Base-by-base conservation (phyloP, 2,113 vertebrate genomes). In the Tauraco erythrolophus region DNA sequence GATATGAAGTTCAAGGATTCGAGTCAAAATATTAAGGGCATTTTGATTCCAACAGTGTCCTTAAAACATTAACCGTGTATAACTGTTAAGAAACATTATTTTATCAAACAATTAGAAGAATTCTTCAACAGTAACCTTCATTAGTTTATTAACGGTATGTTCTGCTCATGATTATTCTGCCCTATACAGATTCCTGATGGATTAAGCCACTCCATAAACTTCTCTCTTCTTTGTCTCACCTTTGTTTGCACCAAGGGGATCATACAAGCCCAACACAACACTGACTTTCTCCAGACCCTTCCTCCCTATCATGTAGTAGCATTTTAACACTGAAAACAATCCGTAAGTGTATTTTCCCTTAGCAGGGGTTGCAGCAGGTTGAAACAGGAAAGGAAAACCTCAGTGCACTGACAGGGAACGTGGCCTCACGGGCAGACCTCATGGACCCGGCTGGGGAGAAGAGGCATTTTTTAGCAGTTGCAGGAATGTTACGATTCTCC, bases 361-460 rank as follows among this genome's bases (percentile, higher is more conserved):
- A 35, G 77, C 39, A 64, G 12, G 33, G 57, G 39, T 56, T 82
- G 53, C 56, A 68, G 35, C 33, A 84, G 51, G 71, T 56, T 8
- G 8, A 54, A 80, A 19, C 2, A 30, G 76, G 64, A 10, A 54
- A 50, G 30, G 65, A 64, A 83, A 84, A 64, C 9, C 19, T 92
- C 61, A 31, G 61, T 3, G 28, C 30, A 9, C 22, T 2, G 45
- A 12, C 28, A 62, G 61, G 69, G 66, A 68, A 10, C 6, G 10
- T 3, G 35, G 35, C 17, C 51, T 58, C 30, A 22, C 0, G 2
- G 31, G 37, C 46, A 89, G 78, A 76, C 39, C 77, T 41, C 1
- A 0, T 0, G 0, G 56, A 51, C 80, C 78, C 0, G 0, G 46
- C 31, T 46, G 30, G 58, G 45, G 39, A 89, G 39, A 64, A 48